Evolutionary conservation across 1,140 invertebrate genomes (phyloP), one percentile per base, ranked within the genome.

Genomic region (Aphaenogaster ashmeadi): DNA sequence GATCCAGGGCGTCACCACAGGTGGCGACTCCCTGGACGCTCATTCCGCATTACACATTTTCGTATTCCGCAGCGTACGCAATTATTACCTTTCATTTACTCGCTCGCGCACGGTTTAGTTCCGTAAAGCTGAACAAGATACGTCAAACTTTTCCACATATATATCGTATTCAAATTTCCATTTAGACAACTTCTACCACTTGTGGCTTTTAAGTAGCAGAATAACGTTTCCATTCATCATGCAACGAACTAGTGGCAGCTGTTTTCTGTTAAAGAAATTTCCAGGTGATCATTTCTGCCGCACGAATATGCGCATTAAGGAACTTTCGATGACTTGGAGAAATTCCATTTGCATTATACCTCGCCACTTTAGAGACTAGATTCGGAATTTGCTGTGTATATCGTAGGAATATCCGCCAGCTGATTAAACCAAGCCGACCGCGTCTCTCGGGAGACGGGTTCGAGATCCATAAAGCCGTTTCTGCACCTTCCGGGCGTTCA

Each of bases 361-460:
- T 54, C 69, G 56, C 41, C 54, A 47, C 69, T 84, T 84, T 62
- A 47, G 54, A 62, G 80, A 74, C 67, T 74, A 3, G 67, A 84
- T 64, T 50, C 44, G n/a, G 66, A 81, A 81, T 81, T 52, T 71
- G 80, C 80, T 47, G 80, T 75, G 80, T 84, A 50, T 84, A 84
- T 52, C 80, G 69, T 56, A 56, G 27, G 77, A 72, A 87, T 87
- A 87, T 81, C 79, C 86, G 64, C 47, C 79, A 88, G 85, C 90
- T 90, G 90, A 91, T 91, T 91, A 91, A 91, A 86, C 80, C 50
- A 75, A 90, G 86, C 89, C 36, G 69, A 54, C 80, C 69, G 33
- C 58, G 80, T 88, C 89, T 58, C 89, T 47, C 54, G 72, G 80
- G 54, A 58, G 47, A 56, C 13, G 41, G 41, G 41, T 81, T 69